These are phyloP conservation scores for Clistopyga incitator DNA, from an alignment of 2,888 invertebrate species.

Conservation along the genomic window DNA sequence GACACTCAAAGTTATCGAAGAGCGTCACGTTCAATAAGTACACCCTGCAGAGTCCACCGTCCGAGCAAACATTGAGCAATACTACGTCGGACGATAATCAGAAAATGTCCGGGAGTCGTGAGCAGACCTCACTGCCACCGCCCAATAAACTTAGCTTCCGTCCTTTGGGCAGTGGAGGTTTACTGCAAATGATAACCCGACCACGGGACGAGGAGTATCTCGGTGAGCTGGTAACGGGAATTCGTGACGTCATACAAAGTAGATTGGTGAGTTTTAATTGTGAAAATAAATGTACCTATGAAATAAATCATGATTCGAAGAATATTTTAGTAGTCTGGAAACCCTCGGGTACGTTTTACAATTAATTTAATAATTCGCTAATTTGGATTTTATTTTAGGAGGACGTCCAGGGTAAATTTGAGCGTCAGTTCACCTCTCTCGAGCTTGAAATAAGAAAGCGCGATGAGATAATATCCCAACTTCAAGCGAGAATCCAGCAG, in stretches of 20 bases:
- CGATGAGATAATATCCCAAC: constrained; percentile 92
- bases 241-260: constrained; percentile 92
- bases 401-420: constrained; percentile 84
- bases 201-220: constrained; percentile 91
- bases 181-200: constrained; percentile 78
- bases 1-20: constrained; percentile 94
- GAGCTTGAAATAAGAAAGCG: constrained; percentile 92
- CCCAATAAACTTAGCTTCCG: constrained; percentile 82
- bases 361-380: background rate
- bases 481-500: constrained; percentile 90
- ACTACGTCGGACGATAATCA: constrained; percentile 70
- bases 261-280: constrained; percentile 82
- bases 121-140: constrained; percentile 77
- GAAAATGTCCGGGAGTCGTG: constrained; percentile 67
- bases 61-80: constrained; percentile 77
- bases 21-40: constrained; percentile 95
- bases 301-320: too few relatives aligned
- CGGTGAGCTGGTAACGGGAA: constrained; percentile 91
- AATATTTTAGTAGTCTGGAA: too few relatives aligned
- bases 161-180: constrained; percentile 81
- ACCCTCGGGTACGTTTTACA: too few relatives aligned
- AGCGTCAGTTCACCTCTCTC: constrained; percentile 88
- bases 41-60: constrained; percentile 92
- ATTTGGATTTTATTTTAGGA: constrained; percentile 79
- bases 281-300: background rate